Base-by-base conservation (phyloP, 2,113 vertebrate genomes). In the Zapus hudsonius region DNA sequence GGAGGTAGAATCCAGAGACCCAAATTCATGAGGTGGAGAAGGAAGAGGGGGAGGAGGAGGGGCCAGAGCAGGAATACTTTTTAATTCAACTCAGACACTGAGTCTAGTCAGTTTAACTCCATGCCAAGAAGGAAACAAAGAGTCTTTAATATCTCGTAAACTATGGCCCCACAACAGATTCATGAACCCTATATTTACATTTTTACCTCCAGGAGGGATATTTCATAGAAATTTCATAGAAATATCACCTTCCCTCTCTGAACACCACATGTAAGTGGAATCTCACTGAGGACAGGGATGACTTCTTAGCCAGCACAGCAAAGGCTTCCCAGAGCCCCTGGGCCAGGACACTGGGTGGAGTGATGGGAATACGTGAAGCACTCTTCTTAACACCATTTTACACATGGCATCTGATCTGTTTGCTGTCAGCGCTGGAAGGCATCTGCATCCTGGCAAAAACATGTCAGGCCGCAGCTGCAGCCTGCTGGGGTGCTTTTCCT, bases 401-500 rank as follows among this genome's bases (percentile, higher is more conserved):
- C 15, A 81, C 80, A 38, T n/a, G 89, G 89, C 57, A 69, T 90
- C 90, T 79, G 31, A 91, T 87, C 83, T 64, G 47, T 84, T 79
- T 76, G 78, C 4, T n/a, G 55, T 90, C 93, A 95, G 96, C 92
- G 59, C 0, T 42, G 90, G 91, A 94, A 96, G 67, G 59, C 94
- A 93, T 94, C 94, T 92, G 82, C 92, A 78, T 80, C 87, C 89
- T 94, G 86, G 95, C 94, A 94, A 93, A 96, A 92, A 36, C 63
- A 95, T 55, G 78, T 96, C 95, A 96, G 93, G 87, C 72, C 93
- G 93, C 85, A 96, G 93, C 85, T 57, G 83, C 95, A 96, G 96
- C 94, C 96, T 97, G 89, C 80, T 38, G 95, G 95, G 94, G 95
- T 75, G 59, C 64, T 88, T 64, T 95, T 94, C 95, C 55, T 94